Conservation (phyloP, 2,888 invertebrate genomes). For the Tinea pellionella region DNA sequence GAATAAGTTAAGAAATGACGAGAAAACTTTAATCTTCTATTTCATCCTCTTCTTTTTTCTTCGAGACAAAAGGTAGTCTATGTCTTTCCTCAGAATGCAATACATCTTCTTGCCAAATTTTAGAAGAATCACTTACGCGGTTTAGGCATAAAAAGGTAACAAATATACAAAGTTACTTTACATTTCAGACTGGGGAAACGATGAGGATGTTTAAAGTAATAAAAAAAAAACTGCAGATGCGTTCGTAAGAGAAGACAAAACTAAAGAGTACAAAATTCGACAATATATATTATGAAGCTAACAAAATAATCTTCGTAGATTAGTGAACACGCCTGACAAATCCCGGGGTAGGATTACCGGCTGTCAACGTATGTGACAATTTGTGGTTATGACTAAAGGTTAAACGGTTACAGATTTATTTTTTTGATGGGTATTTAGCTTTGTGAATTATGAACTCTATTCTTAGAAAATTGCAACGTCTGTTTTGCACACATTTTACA, state of each 20-base stretch:
- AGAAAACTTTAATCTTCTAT: no score
- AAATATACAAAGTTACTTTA: no score
- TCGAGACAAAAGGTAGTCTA: no score
- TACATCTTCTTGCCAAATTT: no score
- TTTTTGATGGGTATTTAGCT: neutral
- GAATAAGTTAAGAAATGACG: no score
- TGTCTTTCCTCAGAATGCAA: no score
- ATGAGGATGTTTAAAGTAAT: no score
- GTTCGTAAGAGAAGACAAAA: neutral
- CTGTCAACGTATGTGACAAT: conserved; percentile 23
- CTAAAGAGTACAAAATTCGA: conserved; percentile 15
- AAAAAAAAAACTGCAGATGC: conserved; percentile 8
- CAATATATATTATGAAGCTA: conserved; percentile 40
- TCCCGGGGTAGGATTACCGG: conserved; percentile 22
- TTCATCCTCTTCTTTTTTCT: no score
- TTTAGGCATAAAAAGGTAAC: no score
- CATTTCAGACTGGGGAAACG: no score
- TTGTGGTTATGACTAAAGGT: conserved; percentile 28
- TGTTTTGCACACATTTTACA: no score
- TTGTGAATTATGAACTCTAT: neutral
- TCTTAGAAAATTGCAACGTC: neutral
- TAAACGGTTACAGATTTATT: conserved; percentile 17
- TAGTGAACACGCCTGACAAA: conserved; percentile 30
- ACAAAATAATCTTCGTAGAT: conserved; percentile 31
- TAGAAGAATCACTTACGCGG: no score